phyloP scores from a whole-genome alignment of 2,888 invertebrate genomes.

The Sipha maydis region DNA sequence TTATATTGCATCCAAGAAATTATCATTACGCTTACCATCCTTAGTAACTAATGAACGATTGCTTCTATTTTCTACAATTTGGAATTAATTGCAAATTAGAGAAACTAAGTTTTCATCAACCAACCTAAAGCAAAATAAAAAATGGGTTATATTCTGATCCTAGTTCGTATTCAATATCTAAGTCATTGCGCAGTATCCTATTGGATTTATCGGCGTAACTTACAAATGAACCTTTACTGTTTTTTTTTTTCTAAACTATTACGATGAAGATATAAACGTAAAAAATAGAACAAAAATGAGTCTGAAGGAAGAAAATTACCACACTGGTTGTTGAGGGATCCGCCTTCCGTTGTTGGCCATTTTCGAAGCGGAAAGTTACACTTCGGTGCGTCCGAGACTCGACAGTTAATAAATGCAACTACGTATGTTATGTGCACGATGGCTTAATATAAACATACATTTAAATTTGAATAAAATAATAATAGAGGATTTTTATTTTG shows the following conservation, averaged over 20 bases:
- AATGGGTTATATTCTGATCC: conserved; percentile 1
- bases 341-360: conserved; percentile 57
- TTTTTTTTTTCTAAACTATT: background rate
- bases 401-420: conserved; percentile 21
- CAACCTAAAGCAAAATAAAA: background rate
- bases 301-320: conserved; percentile 32
- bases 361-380: conserved; percentile 57
- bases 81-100: background rate
- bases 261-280: background rate
- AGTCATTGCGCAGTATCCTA: conserved; percentile 8
- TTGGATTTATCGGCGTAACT: conserved; percentile 10
- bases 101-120: background rate
- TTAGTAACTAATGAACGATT: too few species aligned
- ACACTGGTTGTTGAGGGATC: conserved; percentile 27
- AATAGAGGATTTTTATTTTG: background rate
- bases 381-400: conserved; percentile 33
- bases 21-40: background rate
- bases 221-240: conserved; percentile 9
- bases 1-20: background rate
- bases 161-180: background rate
- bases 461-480: background rate
- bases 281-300: background rate
- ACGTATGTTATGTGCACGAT: background rate
- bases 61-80: too few species aligned
- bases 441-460: background rate